A percentile compares a stretch with the other conserved stretches of the same genome.
Evolutionary conservation across 2,113 vertebrate genomes (phyloP).

Genomic region (Salvator merianae): DNA sequence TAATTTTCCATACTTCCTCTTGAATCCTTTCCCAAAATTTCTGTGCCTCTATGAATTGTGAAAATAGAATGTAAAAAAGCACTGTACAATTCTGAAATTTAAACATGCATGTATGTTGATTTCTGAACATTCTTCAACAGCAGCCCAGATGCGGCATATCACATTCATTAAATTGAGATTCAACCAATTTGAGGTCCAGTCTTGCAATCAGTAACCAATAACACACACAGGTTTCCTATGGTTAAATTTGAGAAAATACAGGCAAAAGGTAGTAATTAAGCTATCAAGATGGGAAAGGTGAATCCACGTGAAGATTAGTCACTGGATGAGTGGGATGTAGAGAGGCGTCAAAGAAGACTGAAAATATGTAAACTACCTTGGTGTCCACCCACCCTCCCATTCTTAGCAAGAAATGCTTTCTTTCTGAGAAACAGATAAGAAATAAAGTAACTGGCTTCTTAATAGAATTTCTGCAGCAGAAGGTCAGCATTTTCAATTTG

Average conservation of each 20-base stretch:
- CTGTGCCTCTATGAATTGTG: too few relatives aligned
- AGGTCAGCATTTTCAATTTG: slow-evolving; percentile 39
- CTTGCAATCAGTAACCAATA: not conserved
- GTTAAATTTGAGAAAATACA: slow-evolving; percentile 59
- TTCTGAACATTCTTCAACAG: not conserved
- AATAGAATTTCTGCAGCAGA: slow-evolving; percentile 58
- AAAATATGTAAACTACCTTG: slow-evolving; percentile 70
- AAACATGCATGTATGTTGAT: too few relatives aligned
- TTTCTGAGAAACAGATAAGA: slow-evolving; percentile 58
- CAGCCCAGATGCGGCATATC: too few relatives aligned
- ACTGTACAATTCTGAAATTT: too few relatives aligned
- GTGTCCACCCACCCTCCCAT: slow-evolving; percentile 69
- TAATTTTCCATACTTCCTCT: too few relatives aligned
- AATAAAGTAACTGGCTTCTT: slow-evolving; percentile 54
- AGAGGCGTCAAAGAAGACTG: slow-evolving; percentile 68
- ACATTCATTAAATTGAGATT: not conserved
- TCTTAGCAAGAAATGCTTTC: slow-evolving; percentile 47
- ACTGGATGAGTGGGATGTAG: slow-evolving; percentile 72
- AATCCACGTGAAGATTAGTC: slow-evolving; percentile 69
- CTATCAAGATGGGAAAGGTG: slow-evolving; percentile 58
- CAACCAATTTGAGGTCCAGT: too few relatives aligned
- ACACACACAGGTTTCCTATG: slow-evolving; percentile 18
- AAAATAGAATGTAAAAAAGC: too few relatives aligned
- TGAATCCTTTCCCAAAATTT: too few relatives aligned
- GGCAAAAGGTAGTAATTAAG: slow-evolving; percentile 60